A percentile compares a stretch with the other conserved stretches of the same genome.
These are phyloP conservation scores for Micronisus gabar DNA, from an alignment of 2,113 vertebrate species.

Conservation along the genomic window DNA sequence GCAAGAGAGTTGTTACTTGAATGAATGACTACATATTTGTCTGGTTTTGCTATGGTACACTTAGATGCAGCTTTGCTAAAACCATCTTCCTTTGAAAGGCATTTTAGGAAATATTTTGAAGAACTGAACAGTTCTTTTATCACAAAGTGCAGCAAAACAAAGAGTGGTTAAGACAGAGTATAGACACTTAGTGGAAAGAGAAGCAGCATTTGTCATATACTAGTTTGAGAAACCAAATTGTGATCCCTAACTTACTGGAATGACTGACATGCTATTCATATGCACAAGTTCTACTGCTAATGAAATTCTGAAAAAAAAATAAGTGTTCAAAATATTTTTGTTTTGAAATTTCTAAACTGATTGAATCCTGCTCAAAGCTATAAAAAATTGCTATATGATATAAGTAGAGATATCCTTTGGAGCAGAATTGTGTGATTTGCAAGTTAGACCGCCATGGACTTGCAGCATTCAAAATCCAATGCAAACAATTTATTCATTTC, in stretches of 20 bases:
- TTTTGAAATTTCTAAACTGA: not conserved
- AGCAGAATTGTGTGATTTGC: not conserved
- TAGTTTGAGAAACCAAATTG: not conserved
- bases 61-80: not conserved
- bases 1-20: not conserved
- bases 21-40: not conserved
- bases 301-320: not conserved
- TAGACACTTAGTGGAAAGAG: not conserved
- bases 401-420: not conserved
- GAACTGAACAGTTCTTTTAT: not conserved
- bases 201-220: not conserved
- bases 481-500: not conserved
- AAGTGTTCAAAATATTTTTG: not conserved
- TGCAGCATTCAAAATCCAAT: not conserved
- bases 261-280: not conserved
- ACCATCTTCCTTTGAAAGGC: not conserved
- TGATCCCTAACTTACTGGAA: not conserved
- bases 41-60: not conserved
- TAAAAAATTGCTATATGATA: rapidly evolving
- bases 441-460: not conserved
- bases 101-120: not conserved
- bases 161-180: not conserved
- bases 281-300: not conserved
- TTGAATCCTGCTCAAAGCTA: not conserved
- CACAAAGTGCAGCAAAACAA: not conserved